These are phyloP conservation scores for Piezodorus guildinii DNA, from an alignment of 1,140 invertebrate species.

Conservation along the genomic window DNA sequence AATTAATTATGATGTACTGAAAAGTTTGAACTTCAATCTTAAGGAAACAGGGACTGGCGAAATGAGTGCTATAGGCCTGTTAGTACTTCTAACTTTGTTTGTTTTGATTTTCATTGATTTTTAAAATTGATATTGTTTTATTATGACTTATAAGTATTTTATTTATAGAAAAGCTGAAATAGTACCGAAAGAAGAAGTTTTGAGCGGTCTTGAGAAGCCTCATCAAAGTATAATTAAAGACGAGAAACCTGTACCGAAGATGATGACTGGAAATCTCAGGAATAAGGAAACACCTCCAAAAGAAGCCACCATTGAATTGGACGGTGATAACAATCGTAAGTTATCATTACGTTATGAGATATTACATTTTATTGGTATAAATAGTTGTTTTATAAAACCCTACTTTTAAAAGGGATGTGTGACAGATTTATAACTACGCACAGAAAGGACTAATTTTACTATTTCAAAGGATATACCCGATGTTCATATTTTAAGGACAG, in stretches of 20 bases:
- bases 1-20: constrained; percentile 95
- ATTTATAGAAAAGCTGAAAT: constrained; percentile 18
- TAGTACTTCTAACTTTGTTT: not conserved
- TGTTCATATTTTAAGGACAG: no score
- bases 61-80: constrained; percentile 19
- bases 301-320: no score
- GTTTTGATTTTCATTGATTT: not conserved
- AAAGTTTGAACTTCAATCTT: constrained; percentile 57
- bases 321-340: no score
- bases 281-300: no score
- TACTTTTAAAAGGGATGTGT: no score
- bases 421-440: no score
- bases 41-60: constrained; percentile 27
- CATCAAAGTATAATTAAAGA: no score
- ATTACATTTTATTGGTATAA: not conserved
- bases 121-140: not conserved
- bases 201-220: constrained; percentile 3
- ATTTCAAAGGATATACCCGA: no score
- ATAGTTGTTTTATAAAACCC: constrained; percentile 14
- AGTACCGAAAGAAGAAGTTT: constrained; percentile 20
- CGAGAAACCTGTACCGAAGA: no score
- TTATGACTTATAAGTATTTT: not conserved
- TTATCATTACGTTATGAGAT: no score
- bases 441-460: no score
- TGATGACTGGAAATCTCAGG: no score